Conservation (phyloP, 1,140 invertebrate genomes). For the Leptopilina clavipes region DNA sequence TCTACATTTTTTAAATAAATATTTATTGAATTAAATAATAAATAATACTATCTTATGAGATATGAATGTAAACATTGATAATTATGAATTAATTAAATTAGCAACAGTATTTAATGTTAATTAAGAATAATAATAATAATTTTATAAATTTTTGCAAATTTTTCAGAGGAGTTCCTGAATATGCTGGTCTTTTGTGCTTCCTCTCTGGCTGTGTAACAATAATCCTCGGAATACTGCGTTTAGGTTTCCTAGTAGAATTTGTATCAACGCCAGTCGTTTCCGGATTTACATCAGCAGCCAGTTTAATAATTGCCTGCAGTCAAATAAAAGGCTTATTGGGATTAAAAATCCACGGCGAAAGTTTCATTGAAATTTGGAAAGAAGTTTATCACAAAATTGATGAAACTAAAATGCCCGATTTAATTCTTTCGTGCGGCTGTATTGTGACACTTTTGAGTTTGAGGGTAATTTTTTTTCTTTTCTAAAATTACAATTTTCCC, state of each 20-base stretch:
- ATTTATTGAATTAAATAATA: no score
- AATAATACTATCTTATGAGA: no score
- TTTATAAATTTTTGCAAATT: neutral
- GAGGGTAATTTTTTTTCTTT: constrained; percentile 74
- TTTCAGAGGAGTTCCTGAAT: constrained; percentile 73
- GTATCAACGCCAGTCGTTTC: constrained; percentile 89
- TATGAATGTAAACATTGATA: no score
- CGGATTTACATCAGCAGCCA: constrained; percentile 91
- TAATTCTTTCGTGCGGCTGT: constrained; percentile 79
- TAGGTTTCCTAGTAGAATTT: constrained; percentile 90
- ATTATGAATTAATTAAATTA: no score
- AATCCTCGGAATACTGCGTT: constrained; percentile 81
- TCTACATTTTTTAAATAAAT: no score
- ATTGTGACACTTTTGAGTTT: constrained; percentile 78
- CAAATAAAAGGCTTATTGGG: constrained; percentile 87
- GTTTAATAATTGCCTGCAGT: constrained; percentile 87
- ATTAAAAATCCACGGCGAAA: constrained; percentile 78
- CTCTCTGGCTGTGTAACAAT: constrained; percentile 81
- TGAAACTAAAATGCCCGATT: constrained; percentile 77
- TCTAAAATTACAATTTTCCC: constrained; percentile 35
- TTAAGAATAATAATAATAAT: no score
- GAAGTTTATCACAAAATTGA: constrained; percentile 75
- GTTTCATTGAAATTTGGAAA: constrained; percentile 78
- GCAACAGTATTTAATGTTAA: no score
- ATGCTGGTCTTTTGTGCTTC: constrained; percentile 85